Base-by-base conservation (phyloP, 1,140 invertebrate species). In the Ectropis grisescens region DNA sequence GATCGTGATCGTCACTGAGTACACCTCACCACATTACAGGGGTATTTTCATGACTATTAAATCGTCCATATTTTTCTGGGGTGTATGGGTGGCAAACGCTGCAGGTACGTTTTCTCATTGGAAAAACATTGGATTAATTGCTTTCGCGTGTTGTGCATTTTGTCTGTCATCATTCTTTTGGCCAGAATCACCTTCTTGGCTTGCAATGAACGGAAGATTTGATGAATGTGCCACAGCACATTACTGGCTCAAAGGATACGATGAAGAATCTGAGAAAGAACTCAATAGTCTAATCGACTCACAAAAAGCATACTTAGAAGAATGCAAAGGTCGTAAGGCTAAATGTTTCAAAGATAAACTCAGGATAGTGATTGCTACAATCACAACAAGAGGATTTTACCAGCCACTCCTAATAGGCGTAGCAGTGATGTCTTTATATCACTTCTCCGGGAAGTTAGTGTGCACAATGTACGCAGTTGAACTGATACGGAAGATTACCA, bases 401-500 rank as follows among this genome's bases (percentile, higher is more conserved):
- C 55, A 7, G 44, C 41, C 2, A 36, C 34, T 22, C 32, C 45
- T 16, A 1, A 22, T 62, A 9, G 37, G 40, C 1, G 11, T 44
- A 23, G 6, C 45, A 11, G 16, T 48, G 6, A 29, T 43, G 29
- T 36, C 24, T 4, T 30, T 51, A 10, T 43, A 43, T 27, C 22
- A 48, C 33, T 49, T 50, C 8, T 48, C 52, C 2, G 56, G 56
- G 6, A 58, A 58, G 29, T 25, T 51, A 26, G 41, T 37, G n/a
- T 52, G 38, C 13, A 46, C 31, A 2, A 40, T 55, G 32, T 58
- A 58, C 26, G 47, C 47, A 10, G 34, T 58, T 24, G 43, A 51
- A 16, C 39, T 58, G 10, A 37, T 54, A 10, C 50, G 42, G 19
- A 37, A 40, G 30, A 44, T 58, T 6, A 58, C 47, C 1, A 29